Percentiles rank a stretch among this genome's conserved stretches.
phyloP scores from a whole-genome alignment of 2,113 vertebrate genomes.

The Baryphthengus martii region DNA sequence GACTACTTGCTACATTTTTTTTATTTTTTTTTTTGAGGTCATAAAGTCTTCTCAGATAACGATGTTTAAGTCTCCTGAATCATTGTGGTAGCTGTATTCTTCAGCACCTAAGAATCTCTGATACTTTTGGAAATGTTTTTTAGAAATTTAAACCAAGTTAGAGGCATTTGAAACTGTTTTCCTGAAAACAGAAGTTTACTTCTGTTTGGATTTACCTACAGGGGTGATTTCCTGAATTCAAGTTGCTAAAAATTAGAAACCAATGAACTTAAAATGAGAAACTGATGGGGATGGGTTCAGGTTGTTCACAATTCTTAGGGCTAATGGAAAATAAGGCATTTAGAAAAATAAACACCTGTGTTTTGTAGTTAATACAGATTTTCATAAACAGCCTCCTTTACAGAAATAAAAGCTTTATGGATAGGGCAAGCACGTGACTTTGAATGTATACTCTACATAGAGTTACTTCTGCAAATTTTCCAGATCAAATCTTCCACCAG shows the following conservation, averaged over 20 bases:
- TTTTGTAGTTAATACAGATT: neutral
- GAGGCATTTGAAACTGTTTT: neutral
- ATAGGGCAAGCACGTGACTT: neutral
- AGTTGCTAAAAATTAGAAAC: neutral
- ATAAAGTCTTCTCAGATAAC: neutral
- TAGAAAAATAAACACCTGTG: neutral
- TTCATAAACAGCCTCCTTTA: neutral
- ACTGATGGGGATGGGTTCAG: neutral
- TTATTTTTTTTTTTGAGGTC: neutral
- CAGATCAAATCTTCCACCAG: neutral
- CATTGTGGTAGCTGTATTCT: neutral
- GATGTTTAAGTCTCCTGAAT: neutral
- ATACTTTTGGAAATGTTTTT: neutral
- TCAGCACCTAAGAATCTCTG: neutral
- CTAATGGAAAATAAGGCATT: neutral
- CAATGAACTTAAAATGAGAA: neutral
- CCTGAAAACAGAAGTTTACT: neutral
- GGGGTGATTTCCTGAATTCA: neutral
- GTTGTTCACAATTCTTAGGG: neutral
- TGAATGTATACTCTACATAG: fast-evolving
- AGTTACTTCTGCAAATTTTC: neutral
- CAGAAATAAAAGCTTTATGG: neutral
- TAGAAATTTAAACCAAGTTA: neutral
- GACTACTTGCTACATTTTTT: neutral
- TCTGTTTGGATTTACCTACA: neutral